Evolutionary conservation across 2,888 invertebrate genomes (phyloP).

Genomic region (Arge pagana): DNA sequence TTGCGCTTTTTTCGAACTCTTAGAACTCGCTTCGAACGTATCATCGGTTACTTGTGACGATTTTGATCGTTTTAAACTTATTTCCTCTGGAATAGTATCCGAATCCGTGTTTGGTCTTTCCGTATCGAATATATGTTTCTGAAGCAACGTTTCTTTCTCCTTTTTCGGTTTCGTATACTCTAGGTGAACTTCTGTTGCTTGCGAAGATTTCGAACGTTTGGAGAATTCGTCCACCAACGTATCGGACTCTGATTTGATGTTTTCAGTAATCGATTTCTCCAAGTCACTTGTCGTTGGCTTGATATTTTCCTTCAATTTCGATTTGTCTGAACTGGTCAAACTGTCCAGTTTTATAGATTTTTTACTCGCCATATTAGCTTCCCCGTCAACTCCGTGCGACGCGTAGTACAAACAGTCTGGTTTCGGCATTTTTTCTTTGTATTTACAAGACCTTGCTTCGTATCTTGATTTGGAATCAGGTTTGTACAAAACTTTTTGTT

Average conservation of each 20-base stretch:
- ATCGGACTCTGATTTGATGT: conserved; percentile 48
- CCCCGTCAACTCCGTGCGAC: conserved; percentile 39
- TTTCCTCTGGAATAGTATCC: conserved; percentile 31
- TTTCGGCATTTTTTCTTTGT: conserved; percentile 54
- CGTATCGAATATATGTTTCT: conserved; percentile 5
- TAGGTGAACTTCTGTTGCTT: conserved; percentile 27
- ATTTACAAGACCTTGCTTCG: conserved; percentile 49
- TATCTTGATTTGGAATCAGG: conserved; percentile 39
- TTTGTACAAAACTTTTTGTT: conserved; percentile 18
- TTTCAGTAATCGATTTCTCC: conserved; percentile 32
- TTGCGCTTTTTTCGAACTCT: conserved; percentile 37
- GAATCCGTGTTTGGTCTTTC: conserved; percentile 17
- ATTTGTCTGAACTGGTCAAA: conserved; percentile 28
- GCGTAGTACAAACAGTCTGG: conserved; percentile 41
- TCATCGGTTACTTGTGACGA: conserved; percentile 39
- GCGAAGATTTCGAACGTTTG: conserved; percentile 42
- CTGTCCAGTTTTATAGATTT: conserved; percentile 30
- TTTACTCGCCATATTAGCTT: conserved; percentile 38
- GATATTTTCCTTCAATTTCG: conserved; percentile 19
- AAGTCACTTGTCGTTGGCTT: conserved; percentile 13
- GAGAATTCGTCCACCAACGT: conserved; percentile 50
- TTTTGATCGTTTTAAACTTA: conserved; percentile 35
- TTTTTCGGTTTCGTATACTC: conserved; percentile 21
- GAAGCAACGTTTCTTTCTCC: conserved; percentile 10
- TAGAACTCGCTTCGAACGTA: conserved; percentile 26